Evolutionary conservation across 2,113 vertebrate genomes (phyloP).

Genomic region (Marmota flaviventris): DNA sequence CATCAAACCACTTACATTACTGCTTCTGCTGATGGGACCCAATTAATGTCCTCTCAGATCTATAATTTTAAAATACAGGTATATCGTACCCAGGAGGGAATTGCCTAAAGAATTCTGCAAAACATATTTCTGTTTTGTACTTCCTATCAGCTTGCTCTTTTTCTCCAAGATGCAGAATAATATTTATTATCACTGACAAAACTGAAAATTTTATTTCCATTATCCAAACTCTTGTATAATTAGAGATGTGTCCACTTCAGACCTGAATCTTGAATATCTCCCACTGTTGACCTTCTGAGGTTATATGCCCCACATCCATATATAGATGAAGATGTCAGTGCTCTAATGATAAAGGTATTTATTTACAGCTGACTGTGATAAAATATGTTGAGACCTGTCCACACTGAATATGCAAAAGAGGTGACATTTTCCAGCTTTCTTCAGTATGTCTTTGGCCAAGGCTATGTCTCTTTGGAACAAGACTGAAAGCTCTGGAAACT

Average conservation of each 20-base stretch:
- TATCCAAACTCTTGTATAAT: neutral
- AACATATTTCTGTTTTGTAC: neutral
- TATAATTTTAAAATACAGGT: constrained; percentile 12
- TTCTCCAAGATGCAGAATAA: neutral
- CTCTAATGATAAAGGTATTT: constrained; percentile 20
- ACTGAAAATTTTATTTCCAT: constrained; percentile 1
- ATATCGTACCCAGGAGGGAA: neutral
- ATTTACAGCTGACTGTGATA: neutral
- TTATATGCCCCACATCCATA: neutral
- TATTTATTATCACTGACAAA: neutral
- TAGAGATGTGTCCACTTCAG: neutral
- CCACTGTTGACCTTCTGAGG: neutral
- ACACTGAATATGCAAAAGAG: neutral
- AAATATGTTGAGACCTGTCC: neutral
- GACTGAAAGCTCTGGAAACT: neutral
- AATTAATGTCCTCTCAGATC: neutral
- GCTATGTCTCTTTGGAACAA: neutral
- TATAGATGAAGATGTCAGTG: neutral
- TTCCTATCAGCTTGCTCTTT: neutral
- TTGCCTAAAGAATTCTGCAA: constrained; percentile 14
- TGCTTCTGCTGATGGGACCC: constrained; percentile 5
- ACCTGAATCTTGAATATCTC: neutral
- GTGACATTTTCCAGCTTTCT: neutral
- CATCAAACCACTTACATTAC: neutral
- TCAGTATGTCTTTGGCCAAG: constrained; percentile 6